Conservation (phyloP, 2,113 vertebrate genomes). For the Balaeniceps rex region DNA sequence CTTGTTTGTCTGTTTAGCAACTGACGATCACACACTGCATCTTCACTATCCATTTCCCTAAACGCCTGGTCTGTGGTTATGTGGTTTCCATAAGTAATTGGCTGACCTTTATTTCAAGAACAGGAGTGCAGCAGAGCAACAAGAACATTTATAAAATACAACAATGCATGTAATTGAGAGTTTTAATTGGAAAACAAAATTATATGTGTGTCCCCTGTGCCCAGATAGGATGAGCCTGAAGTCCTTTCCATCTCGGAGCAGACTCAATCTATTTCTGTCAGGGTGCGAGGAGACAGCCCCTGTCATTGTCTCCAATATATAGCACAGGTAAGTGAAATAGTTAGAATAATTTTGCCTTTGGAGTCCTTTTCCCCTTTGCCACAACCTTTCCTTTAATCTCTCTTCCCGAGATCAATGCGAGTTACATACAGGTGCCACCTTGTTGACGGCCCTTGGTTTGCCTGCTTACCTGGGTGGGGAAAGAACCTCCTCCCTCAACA, state of each 20-base stretch:
- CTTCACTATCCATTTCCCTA: neutral
- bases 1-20: neutral
- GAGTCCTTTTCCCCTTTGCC: neutral
- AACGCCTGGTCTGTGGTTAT: neutral
- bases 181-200: neutral
- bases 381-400: neutral
- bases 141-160: neutral
- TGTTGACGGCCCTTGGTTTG: neutral
- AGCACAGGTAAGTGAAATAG: neutral
- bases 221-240: neutral
- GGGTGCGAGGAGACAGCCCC: neutral
- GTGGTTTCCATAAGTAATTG: neutral
- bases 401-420: accelerated
- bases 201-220: too few relatives aligned
- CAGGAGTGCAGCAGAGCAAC: neutral
- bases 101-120: constrained; percentile 30
- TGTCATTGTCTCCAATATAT: neutral
- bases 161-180: neutral
- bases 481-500: neutral
- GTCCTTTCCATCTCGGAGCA: neutral
- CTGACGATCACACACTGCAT: neutral
- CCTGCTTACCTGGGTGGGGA: neutral
- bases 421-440: too few relatives aligned
- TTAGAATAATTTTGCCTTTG: neutral
- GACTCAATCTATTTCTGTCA: neutral